Evolutionary conservation across 1,140 invertebrate genomes (phyloP).

Genomic region (Orius laevigatus): DNA sequence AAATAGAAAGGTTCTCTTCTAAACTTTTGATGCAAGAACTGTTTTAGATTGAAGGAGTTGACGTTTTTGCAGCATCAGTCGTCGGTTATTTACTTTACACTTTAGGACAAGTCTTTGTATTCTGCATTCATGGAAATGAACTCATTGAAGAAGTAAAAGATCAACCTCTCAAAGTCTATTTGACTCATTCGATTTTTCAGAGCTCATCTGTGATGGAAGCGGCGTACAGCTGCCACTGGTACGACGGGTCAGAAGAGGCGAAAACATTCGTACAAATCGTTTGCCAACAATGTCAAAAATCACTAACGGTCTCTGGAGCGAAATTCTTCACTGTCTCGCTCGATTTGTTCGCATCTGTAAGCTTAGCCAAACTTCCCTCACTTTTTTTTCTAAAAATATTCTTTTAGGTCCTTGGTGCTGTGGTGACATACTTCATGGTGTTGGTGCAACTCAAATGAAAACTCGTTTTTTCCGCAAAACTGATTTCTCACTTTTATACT

Average conservation of each 20-base stretch:
- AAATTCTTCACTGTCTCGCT: slow-evolving; percentile 75
- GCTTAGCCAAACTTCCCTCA: slow-evolving; percentile 20
- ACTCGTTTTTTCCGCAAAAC: background rate
- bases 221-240: slow-evolving; percentile 74
- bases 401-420: slow-evolving; percentile 62
- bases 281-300: slow-evolving; percentile 77
- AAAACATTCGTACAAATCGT: slow-evolving; percentile 79
- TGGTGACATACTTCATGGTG: slow-evolving; percentile 82
- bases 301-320: slow-evolving; percentile 68
- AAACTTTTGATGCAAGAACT: no score
- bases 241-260: slow-evolving; percentile 71
- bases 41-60: slow-evolving; percentile 53
- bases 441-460: slow-evolving; percentile 66
- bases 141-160: slow-evolving; percentile 62
- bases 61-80: slow-evolving; percentile 55
- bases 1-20: no score
- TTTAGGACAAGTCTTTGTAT: slow-evolving; percentile 63
- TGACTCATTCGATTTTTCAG: slow-evolving; percentile 34
- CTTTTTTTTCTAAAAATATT: slow-evolving; percentile 9
- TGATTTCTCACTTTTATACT: background rate
- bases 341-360: slow-evolving; percentile 71
- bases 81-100: slow-evolving; percentile 62
- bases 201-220: slow-evolving; percentile 79
- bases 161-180: no score
- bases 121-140: slow-evolving; percentile 69